Conservation (phyloP, 2,797 vertebrate species). For the Myotis myotis region DNA sequence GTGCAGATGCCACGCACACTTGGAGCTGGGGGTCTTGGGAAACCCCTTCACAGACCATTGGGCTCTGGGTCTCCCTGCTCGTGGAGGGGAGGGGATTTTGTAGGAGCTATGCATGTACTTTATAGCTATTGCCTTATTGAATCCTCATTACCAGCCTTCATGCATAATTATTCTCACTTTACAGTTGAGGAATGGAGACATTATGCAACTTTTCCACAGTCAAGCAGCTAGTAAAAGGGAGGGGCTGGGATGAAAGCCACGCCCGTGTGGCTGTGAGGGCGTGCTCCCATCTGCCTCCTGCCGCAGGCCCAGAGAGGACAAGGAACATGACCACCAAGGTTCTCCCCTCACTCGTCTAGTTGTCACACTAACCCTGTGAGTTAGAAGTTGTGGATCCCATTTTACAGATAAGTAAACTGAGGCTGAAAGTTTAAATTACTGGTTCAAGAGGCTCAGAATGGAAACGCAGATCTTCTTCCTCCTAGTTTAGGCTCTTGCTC, state of each 20-base stretch:
- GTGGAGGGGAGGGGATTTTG: fast-evolving
- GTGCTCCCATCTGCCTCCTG: no score
- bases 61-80: no score
- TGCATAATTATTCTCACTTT: fast-evolving
- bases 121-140: background rate
- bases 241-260: background rate
- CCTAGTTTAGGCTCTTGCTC: no score
- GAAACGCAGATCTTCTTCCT: background rate
- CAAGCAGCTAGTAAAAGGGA: background rate
- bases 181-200: fast-evolving
- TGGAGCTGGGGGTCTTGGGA: background rate
- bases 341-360: background rate
- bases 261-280: background rate
- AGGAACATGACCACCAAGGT: fast-evolving
- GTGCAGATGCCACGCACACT: no score
- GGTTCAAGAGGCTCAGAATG: background rate
- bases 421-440: background rate
- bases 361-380: background rate
- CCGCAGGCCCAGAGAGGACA: background rate
- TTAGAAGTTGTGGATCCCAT: background rate
- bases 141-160: fast-evolving
- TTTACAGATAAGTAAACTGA: background rate
- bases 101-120: fast-evolving
- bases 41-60: background rate
- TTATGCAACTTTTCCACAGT: fast-evolving